Percentiles rank a stretch among this genome's conserved stretches.
Evolutionary conservation across 2,797 vertebrate genomes (phyloP).

Genomic region (Cossypha niveicapilla): DNA sequence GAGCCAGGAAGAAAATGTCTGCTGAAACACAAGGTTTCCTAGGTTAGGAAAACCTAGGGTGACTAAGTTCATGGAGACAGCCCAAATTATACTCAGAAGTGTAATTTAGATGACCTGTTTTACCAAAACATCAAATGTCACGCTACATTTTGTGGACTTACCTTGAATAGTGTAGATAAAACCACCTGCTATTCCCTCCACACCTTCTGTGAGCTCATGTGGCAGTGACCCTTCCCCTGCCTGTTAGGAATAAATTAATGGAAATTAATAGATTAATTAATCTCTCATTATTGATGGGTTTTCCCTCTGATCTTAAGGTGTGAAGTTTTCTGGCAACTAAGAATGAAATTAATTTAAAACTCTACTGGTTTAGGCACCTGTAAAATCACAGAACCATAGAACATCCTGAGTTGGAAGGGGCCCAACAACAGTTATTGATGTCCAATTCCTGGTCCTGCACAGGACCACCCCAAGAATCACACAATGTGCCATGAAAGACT

Average conservation of each 20-base stretch:
- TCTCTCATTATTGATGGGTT: not conserved
- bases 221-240: conserved; percentile 86
- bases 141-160: conserved; percentile 15
- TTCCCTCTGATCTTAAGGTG: not conserved
- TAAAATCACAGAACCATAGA: not conserved
- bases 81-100: not conserved
- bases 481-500: not conserved
- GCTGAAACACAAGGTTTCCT: no score
- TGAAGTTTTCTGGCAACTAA: not conserved
- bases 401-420: not conserved
- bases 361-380: not conserved
- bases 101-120: not conserved
- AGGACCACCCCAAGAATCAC: not conserved
- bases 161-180: conserved; percentile 93
- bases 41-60: not conserved
- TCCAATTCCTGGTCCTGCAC: not conserved
- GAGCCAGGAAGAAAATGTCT: not conserved
- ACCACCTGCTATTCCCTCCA: conserved; percentile 92
- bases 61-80: not conserved
- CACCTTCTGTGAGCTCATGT: conserved; percentile 87
- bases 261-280: not conserved
- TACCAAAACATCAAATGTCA: not conserved
- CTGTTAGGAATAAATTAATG: conserved; percentile 67
- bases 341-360: not conserved
- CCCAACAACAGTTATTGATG: not conserved